Evolutionary conservation across 2,888 invertebrate species (phyloP).

Genomic region (Listrodromus nycthemerus): DNA sequence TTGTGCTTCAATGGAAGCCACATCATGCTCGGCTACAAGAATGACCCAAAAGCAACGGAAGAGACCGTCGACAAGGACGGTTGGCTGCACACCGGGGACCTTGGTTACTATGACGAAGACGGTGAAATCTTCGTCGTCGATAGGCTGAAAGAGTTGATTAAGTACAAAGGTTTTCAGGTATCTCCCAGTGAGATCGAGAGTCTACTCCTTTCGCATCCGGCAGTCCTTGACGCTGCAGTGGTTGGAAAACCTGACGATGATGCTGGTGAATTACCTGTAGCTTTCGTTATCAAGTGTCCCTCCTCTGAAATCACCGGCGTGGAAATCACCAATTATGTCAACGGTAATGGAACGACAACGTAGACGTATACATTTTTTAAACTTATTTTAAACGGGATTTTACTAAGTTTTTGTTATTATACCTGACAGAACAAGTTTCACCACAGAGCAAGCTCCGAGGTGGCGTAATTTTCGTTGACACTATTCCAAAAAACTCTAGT

Average conservation of each 20-base stretch:
- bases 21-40: constrained; percentile 86
- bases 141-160: constrained; percentile 87
- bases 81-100: constrained; percentile 85
- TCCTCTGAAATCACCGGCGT: constrained; percentile 67
- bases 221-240: constrained; percentile 73
- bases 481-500: constrained; percentile 85
- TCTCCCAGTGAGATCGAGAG: constrained; percentile 82
- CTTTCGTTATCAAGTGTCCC: constrained; percentile 82
- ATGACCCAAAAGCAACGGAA: constrained; percentile 84
- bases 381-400: not conserved
- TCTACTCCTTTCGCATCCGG: constrained; percentile 71
- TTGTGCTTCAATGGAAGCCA: constrained; percentile 85
- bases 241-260: constrained; percentile 76
- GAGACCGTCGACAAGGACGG: constrained; percentile 85
- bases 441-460: constrained; percentile 84
- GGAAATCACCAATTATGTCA: constrained; percentile 77
- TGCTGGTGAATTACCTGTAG: constrained; percentile 84
- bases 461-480: constrained; percentile 85
- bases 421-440: constrained; percentile 80
- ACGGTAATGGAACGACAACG: constrained; percentile 68
- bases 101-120: constrained; percentile 85
- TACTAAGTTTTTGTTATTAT: constrained; percentile 4
- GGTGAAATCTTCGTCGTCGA: constrained; percentile 85
- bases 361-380: not conserved
- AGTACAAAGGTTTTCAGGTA: constrained; percentile 86